phyloP scores from a whole-genome alignment of 1,140 invertebrate genomes.

The Mizuhopecten yessoensis region DNA sequence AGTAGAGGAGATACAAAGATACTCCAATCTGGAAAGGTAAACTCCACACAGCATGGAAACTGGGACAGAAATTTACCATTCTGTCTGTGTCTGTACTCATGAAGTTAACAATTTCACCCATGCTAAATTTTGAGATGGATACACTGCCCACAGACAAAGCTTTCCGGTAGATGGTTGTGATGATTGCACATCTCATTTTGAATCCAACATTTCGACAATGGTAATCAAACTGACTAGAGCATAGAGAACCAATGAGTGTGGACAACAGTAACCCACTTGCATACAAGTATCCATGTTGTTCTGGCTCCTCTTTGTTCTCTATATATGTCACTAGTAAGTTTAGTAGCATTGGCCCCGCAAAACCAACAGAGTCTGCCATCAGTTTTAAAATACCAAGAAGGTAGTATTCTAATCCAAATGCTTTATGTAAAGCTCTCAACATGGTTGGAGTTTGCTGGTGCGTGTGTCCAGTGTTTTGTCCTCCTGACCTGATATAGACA shows the following conservation, averaged over 20 bases:
- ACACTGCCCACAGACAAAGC: slow-evolving; percentile 83
- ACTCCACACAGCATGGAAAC: slow-evolving; percentile 98
- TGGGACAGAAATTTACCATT: slow-evolving; percentile 97
- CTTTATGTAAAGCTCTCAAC: slow-evolving; percentile 89
- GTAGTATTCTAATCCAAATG: slow-evolving; percentile 95
- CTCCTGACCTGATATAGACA: slow-evolving; percentile 49
- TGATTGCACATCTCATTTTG: slow-evolving; percentile 92
- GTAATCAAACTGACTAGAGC: slow-evolving; percentile 95
- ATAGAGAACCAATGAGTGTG: slow-evolving; percentile 88
- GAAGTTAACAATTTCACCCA: slow-evolving; percentile 97
- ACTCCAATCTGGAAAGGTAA: slow-evolving; percentile 91
- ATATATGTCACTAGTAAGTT: slow-evolving; percentile 92
- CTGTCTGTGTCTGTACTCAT: slow-evolving; percentile 98
- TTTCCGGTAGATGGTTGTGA: slow-evolving; percentile 94
- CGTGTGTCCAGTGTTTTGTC: background rate
- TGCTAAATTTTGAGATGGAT: slow-evolving; percentile 85
- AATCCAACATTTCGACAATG: slow-evolving; percentile 93
- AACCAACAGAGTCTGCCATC: slow-evolving; percentile 91
- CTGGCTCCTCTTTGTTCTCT: slow-evolving; percentile 88
- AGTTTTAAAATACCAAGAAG: slow-evolving; percentile 94
- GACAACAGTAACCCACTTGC: slow-evolving; percentile 87
- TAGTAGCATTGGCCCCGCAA: slow-evolving; percentile 94
- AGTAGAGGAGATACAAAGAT: slow-evolving; percentile 83
- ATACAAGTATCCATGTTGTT: slow-evolving; percentile 90
- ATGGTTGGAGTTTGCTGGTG: slow-evolving; percentile 83